Evolutionary conservation across 35 echinoderm and acorn worm genomes (phyloP), one percentile per base, ranked within the genome.

Genomic region (Nesometra sesokonis): DNA sequence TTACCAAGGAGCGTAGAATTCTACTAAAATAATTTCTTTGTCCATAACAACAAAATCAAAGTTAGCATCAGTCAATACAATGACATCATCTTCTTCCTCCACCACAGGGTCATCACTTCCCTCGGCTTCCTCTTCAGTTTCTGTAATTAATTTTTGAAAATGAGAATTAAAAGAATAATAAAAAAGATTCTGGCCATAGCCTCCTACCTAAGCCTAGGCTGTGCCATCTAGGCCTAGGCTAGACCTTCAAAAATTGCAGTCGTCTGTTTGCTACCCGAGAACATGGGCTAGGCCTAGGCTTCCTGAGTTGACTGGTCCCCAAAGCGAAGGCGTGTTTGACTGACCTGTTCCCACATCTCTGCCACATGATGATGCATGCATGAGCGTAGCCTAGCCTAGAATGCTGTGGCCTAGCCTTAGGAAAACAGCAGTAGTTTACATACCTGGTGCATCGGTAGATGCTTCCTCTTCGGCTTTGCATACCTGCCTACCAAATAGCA

Each of bases 1-100:
- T 81, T 83, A 98, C 95, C 95, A 98, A 21, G 95, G 95, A 32
- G 95, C 95, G 82, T 98, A 98, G 57, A 98, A 98, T 85, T 98
- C 95, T 13, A 98, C 95, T 33, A 98, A 79, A 85, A 98, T 94
- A 33, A 94, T 92, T 29, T 93, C 90, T 57, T 89, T 79, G 9
- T 84, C 35, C 13, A 84, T 85, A 32, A 93, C 92, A 79, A 91
- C 89, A 85, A 87, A 85, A 85, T 88, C 86, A 91, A 98, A 98
- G 46, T 98, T 98, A 37, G 85, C 88, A 5, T 81, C 57, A 17
- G 85, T 94, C 17, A 98, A 78, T 5, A 98, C 92, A 83, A 98
- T 76, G 77, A 98, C 95, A 78, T 84, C 92, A 47, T 94, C 90
- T 81, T 94, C 92, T 80, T 91, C 93, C 37, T 88, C 86, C 0